Conservation (phyloP, 2,113 vertebrate genomes). For the Argyrosomus japonicus region DNA sequence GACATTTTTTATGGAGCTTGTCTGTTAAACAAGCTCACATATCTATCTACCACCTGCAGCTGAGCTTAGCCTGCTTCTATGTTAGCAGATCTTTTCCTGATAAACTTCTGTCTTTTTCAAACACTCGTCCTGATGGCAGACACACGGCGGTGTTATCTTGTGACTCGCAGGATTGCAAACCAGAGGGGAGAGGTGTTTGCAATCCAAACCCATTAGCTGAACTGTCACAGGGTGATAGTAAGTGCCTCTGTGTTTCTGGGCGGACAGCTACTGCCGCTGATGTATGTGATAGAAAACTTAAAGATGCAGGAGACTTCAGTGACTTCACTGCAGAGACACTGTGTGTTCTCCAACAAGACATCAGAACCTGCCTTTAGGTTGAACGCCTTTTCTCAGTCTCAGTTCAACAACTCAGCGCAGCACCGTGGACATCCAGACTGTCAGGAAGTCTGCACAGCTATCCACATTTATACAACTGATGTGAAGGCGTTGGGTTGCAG, state of each 20-base stretch:
- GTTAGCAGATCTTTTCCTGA: neutral
- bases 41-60: neutral
- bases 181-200: slow-evolving; percentile 12
- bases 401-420: too few relatives aligned
- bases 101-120: neutral
- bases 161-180: slow-evolving; percentile 5
- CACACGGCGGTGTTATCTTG: neutral
- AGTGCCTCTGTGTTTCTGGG: slow-evolving; percentile 17
- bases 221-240: neutral
- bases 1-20: neutral
- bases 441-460: too few relatives aligned
- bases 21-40: neutral
- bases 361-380: neutral
- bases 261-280: neutral
- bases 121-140: slow-evolving; percentile 6
- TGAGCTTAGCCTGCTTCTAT: neutral
- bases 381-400: too few relatives aligned
- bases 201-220: slow-evolving; percentile 19
- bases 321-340: neutral
- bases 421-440: too few relatives aligned
- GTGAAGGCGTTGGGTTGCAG: too few relatives aligned
- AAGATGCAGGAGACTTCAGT: neutral
- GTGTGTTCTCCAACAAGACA: neutral
- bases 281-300: neutral
- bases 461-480: too few relatives aligned